Conservation (phyloP, 2,888 invertebrate genomes). For the Craniophora ligustri region DNA sequence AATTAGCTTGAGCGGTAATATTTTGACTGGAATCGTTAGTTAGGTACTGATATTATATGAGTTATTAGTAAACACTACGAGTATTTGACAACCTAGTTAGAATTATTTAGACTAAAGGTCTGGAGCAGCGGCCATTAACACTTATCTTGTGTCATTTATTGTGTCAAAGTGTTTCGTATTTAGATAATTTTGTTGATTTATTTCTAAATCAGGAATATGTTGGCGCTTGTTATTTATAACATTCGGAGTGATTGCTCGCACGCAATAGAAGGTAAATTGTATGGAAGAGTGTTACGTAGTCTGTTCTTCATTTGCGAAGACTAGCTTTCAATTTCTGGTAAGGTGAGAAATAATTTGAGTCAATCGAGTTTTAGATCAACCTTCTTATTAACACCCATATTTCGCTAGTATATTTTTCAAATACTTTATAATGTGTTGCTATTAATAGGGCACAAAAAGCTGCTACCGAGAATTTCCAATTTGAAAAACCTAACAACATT, state of each 20-base stretch:
- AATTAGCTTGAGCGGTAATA: background rate
- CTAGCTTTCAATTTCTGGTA: background rate
- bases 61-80: too few relatives aligned
- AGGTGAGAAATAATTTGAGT: too few relatives aligned
- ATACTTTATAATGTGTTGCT: too few relatives aligned
- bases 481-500: too few relatives aligned
- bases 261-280: slow-evolving; percentile 1
- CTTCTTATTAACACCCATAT: too few relatives aligned
- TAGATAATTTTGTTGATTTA: slow-evolving; percentile 32
- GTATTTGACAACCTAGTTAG: slow-evolving; percentile 31
- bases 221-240: slow-evolving; percentile 23
- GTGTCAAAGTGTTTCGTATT: slow-evolving; percentile 35
- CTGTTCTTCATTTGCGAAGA: slow-evolving; percentile 3
- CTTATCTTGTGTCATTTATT: slow-evolving; percentile 27
- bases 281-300: background rate
- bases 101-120: slow-evolving; percentile 34
- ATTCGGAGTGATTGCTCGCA: background rate
- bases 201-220: slow-evolving; percentile 21
- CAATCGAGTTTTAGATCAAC: too few relatives aligned
- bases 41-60: slow-evolving; percentile 25
- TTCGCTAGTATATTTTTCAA: too few relatives aligned
- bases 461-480: too few relatives aligned
- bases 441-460: too few relatives aligned
- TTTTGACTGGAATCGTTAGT: slow-evolving; percentile 8
- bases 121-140: slow-evolving; percentile 33